Evolutionary conservation across 2,888 invertebrate genomes (phyloP), one percentile per base, ranked within the genome.

Genomic region (Idaea dimidiata): DNA sequence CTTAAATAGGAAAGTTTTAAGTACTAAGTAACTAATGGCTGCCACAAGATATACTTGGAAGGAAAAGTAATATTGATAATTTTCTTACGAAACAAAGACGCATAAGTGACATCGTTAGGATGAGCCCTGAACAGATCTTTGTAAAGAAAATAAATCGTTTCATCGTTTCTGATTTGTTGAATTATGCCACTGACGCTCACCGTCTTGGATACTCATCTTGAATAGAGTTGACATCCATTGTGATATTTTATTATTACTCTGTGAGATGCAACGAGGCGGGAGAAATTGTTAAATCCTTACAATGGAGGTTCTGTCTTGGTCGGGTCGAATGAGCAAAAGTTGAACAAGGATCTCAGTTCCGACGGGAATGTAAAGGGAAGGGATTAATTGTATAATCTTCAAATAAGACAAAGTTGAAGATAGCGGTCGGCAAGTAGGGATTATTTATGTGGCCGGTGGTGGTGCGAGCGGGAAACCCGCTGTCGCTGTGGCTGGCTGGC

Each of bases 161-260:
- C 80, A 79, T 83, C 80, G 79, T 80, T 76, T 84, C 81, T 84
- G 87, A 89, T 88, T 88, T 84, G 78, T 80, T 82, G 82, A 85
- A 86, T 86, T 84, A 84, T 88, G 87, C 80, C 73, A 83, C 81
- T 87, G 88, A 88, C 87, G 86, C 84, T 87, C 84, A 85, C 81
- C 83, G 83, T 86, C 85, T 86, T 81, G 81, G 83, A 82, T 86
- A 89, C 86, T 90, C 89, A 87, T 88, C 86, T 81, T 89, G 89
- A 91, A 89, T 86, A 87, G 89, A 87, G 84, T 87, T 88, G 89
- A 89, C 87, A 89, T 84, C 90, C 89, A 91, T 91, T 91, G 90
- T 91, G 79, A 87, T 89, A 82, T 90, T 91, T 90, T 90, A 90
- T 90, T 89, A 91, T 88, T 87, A 88, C 83, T 83, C 81, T 81